Conservation (phyloP, 1,140 invertebrate genomes). For the Bombus difficillimus region DNA sequence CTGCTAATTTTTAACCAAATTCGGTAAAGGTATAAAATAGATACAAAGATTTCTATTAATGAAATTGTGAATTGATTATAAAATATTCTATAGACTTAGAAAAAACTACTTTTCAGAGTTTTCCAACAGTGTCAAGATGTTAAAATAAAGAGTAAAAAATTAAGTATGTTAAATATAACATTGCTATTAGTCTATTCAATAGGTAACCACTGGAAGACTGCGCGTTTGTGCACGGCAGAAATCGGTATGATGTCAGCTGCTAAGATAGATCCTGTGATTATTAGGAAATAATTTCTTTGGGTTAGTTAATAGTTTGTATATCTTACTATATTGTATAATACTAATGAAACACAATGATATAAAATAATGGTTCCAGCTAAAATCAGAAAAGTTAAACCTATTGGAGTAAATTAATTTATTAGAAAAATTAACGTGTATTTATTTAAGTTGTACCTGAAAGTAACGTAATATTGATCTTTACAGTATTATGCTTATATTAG, state of each 20-base stretch:
- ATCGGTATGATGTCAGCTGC: conserved; percentile 82
- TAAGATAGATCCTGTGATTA: conserved; percentile 82
- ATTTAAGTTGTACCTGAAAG: conserved; percentile 81
- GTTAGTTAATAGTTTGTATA: conserved; percentile 74
- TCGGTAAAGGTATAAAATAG: neutral
- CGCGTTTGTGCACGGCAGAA: conserved; percentile 80
- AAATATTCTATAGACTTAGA: conserved; percentile 7
- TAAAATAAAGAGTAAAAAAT: conserved; percentile 63
- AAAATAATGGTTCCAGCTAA: conserved; percentile 78
- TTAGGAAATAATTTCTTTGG: conserved; percentile 80
- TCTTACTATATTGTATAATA: conserved; percentile 72
- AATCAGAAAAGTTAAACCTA: conserved; percentile 80
- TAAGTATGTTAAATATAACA: conserved; percentile 69
- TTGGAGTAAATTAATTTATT: conserved; percentile 82
- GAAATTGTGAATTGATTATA: neutral
- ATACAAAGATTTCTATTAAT: neutral
- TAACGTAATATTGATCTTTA: conserved; percentile 80
- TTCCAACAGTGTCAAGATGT: conserved; percentile 65
- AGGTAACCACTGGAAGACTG: conserved; percentile 80
- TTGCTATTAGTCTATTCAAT: conserved; percentile 73
- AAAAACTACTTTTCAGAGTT: conserved; percentile 36
- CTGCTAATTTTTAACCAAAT: neutral
- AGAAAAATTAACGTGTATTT: conserved; percentile 73
- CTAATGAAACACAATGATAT: conserved; percentile 71
- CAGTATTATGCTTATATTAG: conserved; percentile 56